Conservation (phyloP, 2,797 vertebrate species). For the Esox lucius region DNA sequence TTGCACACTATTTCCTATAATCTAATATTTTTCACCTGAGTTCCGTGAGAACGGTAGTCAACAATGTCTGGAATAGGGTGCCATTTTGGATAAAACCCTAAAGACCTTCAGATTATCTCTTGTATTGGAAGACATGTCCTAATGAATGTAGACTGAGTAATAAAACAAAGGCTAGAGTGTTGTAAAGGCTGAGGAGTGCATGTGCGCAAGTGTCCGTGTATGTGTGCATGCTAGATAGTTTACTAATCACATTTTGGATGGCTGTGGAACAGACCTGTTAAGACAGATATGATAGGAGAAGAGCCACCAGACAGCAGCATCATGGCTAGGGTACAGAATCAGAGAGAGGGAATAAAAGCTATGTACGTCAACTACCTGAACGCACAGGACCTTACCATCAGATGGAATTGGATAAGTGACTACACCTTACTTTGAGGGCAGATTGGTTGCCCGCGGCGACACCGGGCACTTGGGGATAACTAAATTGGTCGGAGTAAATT, state of each 20-base stretch:
- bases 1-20: too few species aligned
- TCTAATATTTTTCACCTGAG: too few species aligned
- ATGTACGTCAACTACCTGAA: background rate
- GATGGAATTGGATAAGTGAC: background rate
- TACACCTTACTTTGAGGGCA: slow-evolving; percentile 5
- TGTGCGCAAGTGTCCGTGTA: background rate
- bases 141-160: slow-evolving; percentile 50
- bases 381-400: background rate
- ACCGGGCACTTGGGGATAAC: slow-evolving; percentile 8
- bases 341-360: background rate
- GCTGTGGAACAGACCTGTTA: background rate
- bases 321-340: slow-evolving; percentile 6
- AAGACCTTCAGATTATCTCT: slow-evolving; percentile 62
- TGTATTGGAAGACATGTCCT: slow-evolving; percentile 25
- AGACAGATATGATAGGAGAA: background rate
- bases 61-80: too few species aligned
- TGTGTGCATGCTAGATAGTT: slow-evolving; percentile 1
- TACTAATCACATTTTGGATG: background rate
- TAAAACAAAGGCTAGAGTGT: slow-evolving; percentile 38
- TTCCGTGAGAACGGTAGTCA: too few species aligned
- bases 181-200: background rate
- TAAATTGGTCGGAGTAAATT: background rate
- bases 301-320: background rate
- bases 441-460: background rate
- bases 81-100: background rate